Evolutionary conservation across 1,140 invertebrate species (phyloP).

Genomic region (Drosophila truncata): DNA sequence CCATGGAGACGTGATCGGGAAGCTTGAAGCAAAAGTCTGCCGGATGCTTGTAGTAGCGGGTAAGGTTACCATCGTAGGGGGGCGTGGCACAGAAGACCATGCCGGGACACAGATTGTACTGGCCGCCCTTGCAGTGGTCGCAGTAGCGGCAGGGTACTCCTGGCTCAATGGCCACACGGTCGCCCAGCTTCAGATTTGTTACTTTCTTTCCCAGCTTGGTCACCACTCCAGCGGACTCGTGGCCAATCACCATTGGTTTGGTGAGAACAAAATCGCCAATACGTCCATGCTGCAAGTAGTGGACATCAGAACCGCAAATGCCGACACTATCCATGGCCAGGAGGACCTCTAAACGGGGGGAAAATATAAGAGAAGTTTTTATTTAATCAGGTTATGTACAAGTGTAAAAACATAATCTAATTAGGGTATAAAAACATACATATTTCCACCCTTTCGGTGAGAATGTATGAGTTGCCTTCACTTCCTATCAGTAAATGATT

Average conservation of each 20-base stretch:
- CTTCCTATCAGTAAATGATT: not conserved
- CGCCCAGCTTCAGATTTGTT: conserved; percentile 91
- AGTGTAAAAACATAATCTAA: not conserved
- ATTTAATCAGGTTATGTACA: not conserved
- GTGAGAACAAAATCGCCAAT: conserved; percentile 94
- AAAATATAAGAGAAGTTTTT: not conserved
- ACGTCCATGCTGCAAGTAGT: conserved; percentile 93
- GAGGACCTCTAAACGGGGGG: conserved; percentile 88
- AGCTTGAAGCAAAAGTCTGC: conserved; percentile 98
- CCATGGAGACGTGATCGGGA: conserved; percentile 95
- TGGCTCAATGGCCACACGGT: conserved; percentile 97
- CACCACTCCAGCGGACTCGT: conserved; percentile 92
- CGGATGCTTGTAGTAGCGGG: conserved; percentile 93
- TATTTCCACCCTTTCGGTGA: not conserved
- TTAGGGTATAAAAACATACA: not conserved
- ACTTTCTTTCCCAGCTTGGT: conserved; percentile 90
- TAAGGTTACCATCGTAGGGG: conserved; percentile 94
- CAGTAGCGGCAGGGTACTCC: conserved; percentile 95
- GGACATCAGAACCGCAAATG: conserved; percentile 98
- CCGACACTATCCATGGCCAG: conserved; percentile 95
- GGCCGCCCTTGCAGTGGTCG: conserved; percentile 93
- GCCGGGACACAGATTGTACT: conserved; percentile 95
- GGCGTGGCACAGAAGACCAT: conserved; percentile 97
- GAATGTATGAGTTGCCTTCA: not conserved
- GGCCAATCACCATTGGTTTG: conserved; percentile 95